Evolutionary conservation across 2,888 invertebrate species (phyloP), one percentile per base, ranked within the genome.

Genomic region (Eupithecia subumbrata): DNA sequence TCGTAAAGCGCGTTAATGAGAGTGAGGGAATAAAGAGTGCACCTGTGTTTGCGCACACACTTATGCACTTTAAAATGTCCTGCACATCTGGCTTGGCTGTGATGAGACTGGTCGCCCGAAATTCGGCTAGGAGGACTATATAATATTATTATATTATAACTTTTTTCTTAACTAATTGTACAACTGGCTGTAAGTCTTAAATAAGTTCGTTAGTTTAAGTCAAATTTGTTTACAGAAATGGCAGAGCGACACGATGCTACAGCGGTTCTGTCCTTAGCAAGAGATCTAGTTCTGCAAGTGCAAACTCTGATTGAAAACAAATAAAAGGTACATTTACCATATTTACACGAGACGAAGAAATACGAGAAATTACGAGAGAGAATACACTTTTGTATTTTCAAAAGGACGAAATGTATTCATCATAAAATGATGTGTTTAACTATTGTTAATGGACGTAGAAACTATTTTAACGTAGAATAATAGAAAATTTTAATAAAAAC

Each of bases 231-330:
- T 96, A 95, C 95, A 99, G 99, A 99, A 96, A 99, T 99, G 99
- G 99, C 99, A 0, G 99, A 99, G 89, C 96, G 98, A 79, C 99
- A 99, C 91, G 97, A 99, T 88, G 97, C 98, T 5, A 96, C 96
- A 81, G 96, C 97, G 3, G 97, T 99, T 56, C 91, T 99, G 75
- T 96, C 97, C 80, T 95, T 98, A 79, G 97, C 99, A 0, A 95
- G 99, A 83, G 98, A 98, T 84, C 95, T 99, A 79, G 98, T 99
- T 12, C 95, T 97, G 76, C 97, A 98, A 93, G 96, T 99, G 80
- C 99, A 99, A 93, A 97, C 98, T 84, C 95, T 99, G 78, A 98
- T 99, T 80, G 98, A 98, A 91, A 98, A 98, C 93, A 98, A 98
- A 95, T 98, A 96, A 30, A 30, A 95, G 90, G 78, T 82, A 80